A percentile compares a stretch with the other conserved stretches of the same genome.
Evolutionary conservation across 2,888 invertebrate genomes (phyloP).

Genomic region (Agrotis ipsilon): DNA sequence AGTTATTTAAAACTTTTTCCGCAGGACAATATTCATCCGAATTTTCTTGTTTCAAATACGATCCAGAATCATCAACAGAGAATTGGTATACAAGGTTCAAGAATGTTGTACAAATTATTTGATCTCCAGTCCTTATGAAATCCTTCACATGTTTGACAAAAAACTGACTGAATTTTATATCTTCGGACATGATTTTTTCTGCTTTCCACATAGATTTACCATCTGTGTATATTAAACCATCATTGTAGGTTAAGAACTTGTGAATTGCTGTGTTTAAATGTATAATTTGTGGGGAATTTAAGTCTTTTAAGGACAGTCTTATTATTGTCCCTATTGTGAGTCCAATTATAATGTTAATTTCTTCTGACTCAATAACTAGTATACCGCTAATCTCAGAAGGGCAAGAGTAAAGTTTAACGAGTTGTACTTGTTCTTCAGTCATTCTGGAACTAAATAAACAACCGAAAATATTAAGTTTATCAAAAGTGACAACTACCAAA

Average conservation of each 20-base stretch:
- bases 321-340: constrained; percentile 81
- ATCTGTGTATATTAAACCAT: constrained; percentile 80
- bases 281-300: constrained; percentile 64
- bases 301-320: constrained; percentile 68
- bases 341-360: constrained; percentile 72
- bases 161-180: constrained; percentile 73
- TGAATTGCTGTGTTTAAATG: constrained; percentile 81
- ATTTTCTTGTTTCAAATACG: constrained; percentile 67
- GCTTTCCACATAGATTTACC: constrained; percentile 81
- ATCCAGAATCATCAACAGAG: constrained; percentile 69
- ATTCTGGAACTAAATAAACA: constrained; percentile 70
- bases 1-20: constrained; percentile 75
- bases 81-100: constrained; percentile 78
- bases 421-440: constrained; percentile 61
- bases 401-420: constrained; percentile 76
- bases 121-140: constrained; percentile 73
- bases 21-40: constrained; percentile 73
- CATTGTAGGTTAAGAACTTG: constrained; percentile 71
- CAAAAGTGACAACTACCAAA: constrained; percentile 74
- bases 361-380: constrained; percentile 65
- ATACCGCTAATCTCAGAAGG: constrained; percentile 80
- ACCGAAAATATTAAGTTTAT: constrained; percentile 73
- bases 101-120: constrained; percentile 82
- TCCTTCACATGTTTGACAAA: constrained; percentile 80
- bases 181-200: constrained; percentile 70